phyloP scores from a whole-genome alignment of 1,140 invertebrate genomes.

The Parasteatoda tepidariorum region DNA sequence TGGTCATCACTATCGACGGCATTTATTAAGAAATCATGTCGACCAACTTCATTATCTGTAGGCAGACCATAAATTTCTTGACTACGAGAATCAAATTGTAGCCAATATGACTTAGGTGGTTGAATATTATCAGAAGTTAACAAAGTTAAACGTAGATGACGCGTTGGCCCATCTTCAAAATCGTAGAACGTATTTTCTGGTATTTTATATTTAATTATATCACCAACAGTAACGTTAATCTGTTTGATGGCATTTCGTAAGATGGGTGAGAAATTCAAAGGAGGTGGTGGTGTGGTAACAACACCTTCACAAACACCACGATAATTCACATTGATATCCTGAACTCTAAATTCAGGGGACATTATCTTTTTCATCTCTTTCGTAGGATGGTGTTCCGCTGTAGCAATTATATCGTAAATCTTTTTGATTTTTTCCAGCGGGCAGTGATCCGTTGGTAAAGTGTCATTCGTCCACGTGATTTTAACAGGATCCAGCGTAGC shows the following conservation, averaged over 20 bases:
- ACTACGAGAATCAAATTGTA: constrained; percentile 88
- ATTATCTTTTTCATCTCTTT: constrained; percentile 62
- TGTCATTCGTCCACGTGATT: constrained; percentile 86
- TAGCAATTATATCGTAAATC: constrained; percentile 72
- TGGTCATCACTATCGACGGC: constrained; percentile 77
- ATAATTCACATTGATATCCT: constrained; percentile 61
- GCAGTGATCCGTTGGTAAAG: constrained; percentile 74
- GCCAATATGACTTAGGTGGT: constrained; percentile 79
- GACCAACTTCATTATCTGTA: constrained; percentile 78
- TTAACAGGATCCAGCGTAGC: constrained; percentile 70
- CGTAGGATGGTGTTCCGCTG: constrained; percentile 61
- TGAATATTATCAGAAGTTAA: constrained; percentile 77
- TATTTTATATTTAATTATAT: constrained; percentile 82
- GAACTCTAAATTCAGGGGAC: constrained; percentile 63
- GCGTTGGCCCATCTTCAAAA: constrained; percentile 82
- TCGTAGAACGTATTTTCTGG: constrained; percentile 89
- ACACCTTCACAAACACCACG: constrained; percentile 58
- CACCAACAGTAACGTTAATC: constrained; percentile 81
- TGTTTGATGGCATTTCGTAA: constrained; percentile 85
- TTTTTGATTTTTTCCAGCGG: constrained; percentile 71
- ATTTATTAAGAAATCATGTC: constrained; percentile 80
- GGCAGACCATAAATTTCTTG: constrained; percentile 91
- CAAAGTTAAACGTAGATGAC: constrained; percentile 79
- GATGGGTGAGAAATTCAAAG: constrained; percentile 77
- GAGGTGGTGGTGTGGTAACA: constrained; percentile 50